Evolutionary conservation across 2,888 invertebrate species (phyloP).

Genomic region (Anthophora plumipes): DNA sequence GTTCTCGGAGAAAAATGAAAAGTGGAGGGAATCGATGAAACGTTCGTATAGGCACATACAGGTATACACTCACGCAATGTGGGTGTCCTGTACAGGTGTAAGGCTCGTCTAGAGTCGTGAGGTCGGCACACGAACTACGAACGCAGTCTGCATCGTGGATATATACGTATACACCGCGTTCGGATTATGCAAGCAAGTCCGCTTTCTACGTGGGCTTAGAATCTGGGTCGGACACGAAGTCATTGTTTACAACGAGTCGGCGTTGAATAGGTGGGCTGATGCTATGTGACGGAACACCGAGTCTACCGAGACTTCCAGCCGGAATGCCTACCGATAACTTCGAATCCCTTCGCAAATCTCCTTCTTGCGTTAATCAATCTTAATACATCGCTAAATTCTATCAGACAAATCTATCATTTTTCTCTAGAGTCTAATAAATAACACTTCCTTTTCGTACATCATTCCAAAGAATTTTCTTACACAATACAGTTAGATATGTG

Average conservation of each 20-base stretch:
- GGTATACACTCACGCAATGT: constrained; percentile 29
- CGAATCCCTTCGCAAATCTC: constrained; percentile 6
- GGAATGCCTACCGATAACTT: constrained; percentile 16
- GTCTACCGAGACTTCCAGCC: constrained; percentile 26
- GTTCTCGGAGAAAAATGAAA: background rate
- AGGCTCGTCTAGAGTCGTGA: constrained; percentile 36
- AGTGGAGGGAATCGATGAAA: background rate
- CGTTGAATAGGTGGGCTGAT: constrained; percentile 63
- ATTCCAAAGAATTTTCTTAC: too few species aligned
- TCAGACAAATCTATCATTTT: too few species aligned
- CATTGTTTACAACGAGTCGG: constrained; percentile 80
- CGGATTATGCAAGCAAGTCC: constrained; percentile 82
- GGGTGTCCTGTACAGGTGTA: constrained; percentile 61
- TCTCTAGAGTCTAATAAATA: too few species aligned
- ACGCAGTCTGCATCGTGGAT: constrained; percentile 49
- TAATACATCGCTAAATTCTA: background rate
- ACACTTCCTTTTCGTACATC: too few species aligned
- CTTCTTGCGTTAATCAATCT: background rate
- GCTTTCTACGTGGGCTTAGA: constrained; percentile 83
- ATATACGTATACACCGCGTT: constrained; percentile 55
- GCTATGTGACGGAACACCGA: constrained; percentile 42
- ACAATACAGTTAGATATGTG: too few species aligned
- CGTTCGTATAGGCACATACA: constrained; percentile 2
- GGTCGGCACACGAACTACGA: constrained; percentile 44
- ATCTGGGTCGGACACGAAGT: constrained; percentile 82